These are phyloP conservation scores for Drosophila leonis DNA, from an alignment of 2,888 invertebrate species.

Conservation along the genomic window DNA sequence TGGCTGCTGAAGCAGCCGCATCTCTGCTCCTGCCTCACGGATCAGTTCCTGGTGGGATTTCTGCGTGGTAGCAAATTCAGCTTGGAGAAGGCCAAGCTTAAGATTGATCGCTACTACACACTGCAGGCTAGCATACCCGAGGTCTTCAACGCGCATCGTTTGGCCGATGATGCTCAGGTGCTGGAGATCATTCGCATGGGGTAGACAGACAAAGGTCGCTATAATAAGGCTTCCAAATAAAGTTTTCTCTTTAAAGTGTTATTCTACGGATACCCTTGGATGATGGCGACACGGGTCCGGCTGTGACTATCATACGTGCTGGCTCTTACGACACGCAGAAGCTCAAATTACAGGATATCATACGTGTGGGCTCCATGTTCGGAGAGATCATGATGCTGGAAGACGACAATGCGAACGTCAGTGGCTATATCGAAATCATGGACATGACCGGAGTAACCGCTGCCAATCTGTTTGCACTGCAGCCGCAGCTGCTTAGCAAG, in stretches of 20 bases:
- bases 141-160: slow-evolving; percentile 85
- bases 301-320: slow-evolving; percentile 86
- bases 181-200: slow-evolving; percentile 82
- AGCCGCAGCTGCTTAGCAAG: slow-evolving; percentile 88
- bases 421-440: slow-evolving; percentile 87
- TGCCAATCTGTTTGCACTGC: slow-evolving; percentile 87
- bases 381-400: slow-evolving; percentile 88
- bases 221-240: not conserved
- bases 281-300: slow-evolving; percentile 85
- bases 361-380: slow-evolving; percentile 88
- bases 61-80: slow-evolving; percentile 87
- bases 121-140: slow-evolving; percentile 87
- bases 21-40: slow-evolving; percentile 83
- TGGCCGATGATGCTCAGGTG: slow-evolving; percentile 75
- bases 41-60: slow-evolving; percentile 87
- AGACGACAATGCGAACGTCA: slow-evolving; percentile 88
- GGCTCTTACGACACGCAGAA: slow-evolving; percentile 86
- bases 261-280: slow-evolving; percentile 81
- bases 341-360: slow-evolving; percentile 86
- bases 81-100: slow-evolving; percentile 87
- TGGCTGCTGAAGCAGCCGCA: slow-evolving; percentile 87
- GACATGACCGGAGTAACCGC: slow-evolving; percentile 87
- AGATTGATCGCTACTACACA: slow-evolving; percentile 88
- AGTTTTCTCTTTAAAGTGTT: slow-evolving; percentile 30
- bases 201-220: slow-evolving; percentile 18